A percentile compares a stretch with the other conserved stretches of the same genome.
Conservation (phyloP, 2,113 vertebrate species). For the Albula goreensis region DNA sequence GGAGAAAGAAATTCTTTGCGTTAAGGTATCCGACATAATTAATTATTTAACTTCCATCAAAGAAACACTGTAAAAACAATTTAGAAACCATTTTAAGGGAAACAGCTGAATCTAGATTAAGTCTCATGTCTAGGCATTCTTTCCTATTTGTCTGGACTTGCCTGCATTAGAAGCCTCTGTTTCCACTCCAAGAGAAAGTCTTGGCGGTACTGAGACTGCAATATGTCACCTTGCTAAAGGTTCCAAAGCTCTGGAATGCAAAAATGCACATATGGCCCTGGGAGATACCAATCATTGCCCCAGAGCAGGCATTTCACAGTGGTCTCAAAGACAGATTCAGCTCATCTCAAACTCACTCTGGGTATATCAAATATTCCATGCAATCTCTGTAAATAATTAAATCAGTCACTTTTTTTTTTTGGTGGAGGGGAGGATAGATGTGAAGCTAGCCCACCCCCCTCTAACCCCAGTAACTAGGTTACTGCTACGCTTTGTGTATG, state of each 20-base stretch:
- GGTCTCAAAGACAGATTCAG: background rate
- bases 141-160: slow-evolving; percentile 8
- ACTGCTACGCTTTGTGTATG: background rate
- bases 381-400: slow-evolving; percentile 9
- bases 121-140: slow-evolving; percentile 21
- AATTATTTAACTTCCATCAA: slow-evolving; percentile 10
- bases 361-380: background rate
- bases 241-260: background rate
- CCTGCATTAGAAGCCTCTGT: background rate
- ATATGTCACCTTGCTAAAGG: background rate
- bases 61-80: slow-evolving; percentile 22
- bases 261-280: background rate
- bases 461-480: too few species aligned
- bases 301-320: background rate
- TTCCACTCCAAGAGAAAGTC: background rate
- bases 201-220: slow-evolving; percentile 10
- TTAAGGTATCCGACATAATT: background rate
- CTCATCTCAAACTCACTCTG: background rate
- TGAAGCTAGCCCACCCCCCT: background rate
- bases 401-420: slow-evolving; percentile 8
- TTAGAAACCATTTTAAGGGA: background rate
- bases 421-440: background rate
- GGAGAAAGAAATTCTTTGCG: background rate
- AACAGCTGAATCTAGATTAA: slow-evolving; percentile 38
- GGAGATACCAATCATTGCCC: background rate